These are phyloP conservation scores for Tenthredo scrophulariae DNA, from an alignment of 2,888 invertebrate genomes.

Conservation along the genomic window DNA sequence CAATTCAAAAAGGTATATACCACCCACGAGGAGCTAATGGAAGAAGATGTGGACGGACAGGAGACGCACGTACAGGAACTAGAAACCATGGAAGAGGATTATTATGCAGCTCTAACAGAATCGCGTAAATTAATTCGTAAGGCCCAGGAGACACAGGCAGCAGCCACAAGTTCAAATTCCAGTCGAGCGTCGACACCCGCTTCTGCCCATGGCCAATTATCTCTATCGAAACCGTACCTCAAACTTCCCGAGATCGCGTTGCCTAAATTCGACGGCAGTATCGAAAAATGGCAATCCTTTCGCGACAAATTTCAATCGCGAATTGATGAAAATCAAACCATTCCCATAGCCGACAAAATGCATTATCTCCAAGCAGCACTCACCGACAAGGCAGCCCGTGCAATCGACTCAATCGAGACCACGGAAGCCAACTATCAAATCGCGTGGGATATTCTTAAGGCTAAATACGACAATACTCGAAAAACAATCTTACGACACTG, in stretches of 20 bases:
- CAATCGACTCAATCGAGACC: slow-evolving; percentile 54
- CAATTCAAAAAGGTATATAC: neutral
- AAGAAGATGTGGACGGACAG: neutral
- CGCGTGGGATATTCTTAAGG: slow-evolving; percentile 56
- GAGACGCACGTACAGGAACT: neutral
- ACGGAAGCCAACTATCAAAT: slow-evolving; percentile 54
- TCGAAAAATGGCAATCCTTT: slow-evolving; percentile 54
- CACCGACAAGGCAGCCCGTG: slow-evolving; percentile 54
- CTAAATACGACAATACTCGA: slow-evolving; percentile 51
- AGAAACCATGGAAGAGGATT: neutral
- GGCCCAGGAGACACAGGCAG: neutral
- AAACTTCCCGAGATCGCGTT: slow-evolving; percentile 54
- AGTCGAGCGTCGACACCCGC: neutral
- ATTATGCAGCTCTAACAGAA: neutral
- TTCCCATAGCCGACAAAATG: slow-evolving; percentile 53
- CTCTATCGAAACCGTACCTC: neutral
- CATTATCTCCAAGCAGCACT: slow-evolving; percentile 53
- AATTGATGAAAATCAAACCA: slow-evolving; percentile 52
- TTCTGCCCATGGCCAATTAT: neutral
- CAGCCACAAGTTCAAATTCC: neutral
- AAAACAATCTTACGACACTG: neutral
- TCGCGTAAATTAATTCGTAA: slow-evolving; percentile 11
- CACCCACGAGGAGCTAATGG: neutral
- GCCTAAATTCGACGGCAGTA: slow-evolving; percentile 54
- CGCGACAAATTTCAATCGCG: slow-evolving; percentile 57